Percentiles rank a stretch among this genome's conserved stretches.
Conservation (phyloP, 2,113 vertebrate species). For the Eleginops maclovinus region DNA sequence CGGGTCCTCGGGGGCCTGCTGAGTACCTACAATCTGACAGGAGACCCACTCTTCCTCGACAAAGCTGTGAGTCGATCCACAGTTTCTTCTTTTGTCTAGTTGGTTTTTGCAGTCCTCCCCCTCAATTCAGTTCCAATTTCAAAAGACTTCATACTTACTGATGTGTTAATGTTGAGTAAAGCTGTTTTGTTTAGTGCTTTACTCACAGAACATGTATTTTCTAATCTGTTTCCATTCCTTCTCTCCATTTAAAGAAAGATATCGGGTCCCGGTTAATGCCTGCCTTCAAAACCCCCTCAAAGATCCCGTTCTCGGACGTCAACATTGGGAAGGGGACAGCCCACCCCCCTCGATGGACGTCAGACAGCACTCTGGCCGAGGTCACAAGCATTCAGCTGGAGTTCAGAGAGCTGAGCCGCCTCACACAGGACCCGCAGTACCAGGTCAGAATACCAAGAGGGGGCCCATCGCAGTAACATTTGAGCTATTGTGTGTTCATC, state of each 20-base stretch:
- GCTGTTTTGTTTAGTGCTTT: not conserved
- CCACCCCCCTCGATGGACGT: conserved; percentile 94
- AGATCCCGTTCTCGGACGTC: conserved; percentile 94
- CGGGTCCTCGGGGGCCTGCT: conserved; percentile 94
- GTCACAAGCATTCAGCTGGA: conserved; percentile 97
- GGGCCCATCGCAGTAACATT: not conserved
- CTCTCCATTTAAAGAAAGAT: conserved; percentile 85
- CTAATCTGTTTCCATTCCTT: not conserved
- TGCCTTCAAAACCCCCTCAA: conserved; percentile 94
- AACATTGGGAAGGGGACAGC: conserved; percentile 96
- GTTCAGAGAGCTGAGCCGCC: conserved; percentile 93
- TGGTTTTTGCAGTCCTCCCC: not conserved
- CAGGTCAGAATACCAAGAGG: conserved; percentile 80
- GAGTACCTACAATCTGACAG: conserved; percentile 92
- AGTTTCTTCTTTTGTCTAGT: not conserved
- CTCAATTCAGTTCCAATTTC: not conserved
- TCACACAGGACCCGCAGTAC: conserved; percentile 89
- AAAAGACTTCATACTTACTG: not conserved
- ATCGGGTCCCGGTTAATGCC: conserved; percentile 94
- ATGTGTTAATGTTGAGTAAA: not conserved
- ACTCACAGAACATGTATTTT: not conserved
- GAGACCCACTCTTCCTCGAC: conserved; percentile 90
- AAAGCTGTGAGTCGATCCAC: conserved; percentile 89
- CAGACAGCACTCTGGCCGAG: conserved; percentile 96
- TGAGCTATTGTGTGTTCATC: not conserved